Base-by-base conservation (phyloP, 1,140 invertebrate genomes). In the Alviniconcha marisindica region DNA sequence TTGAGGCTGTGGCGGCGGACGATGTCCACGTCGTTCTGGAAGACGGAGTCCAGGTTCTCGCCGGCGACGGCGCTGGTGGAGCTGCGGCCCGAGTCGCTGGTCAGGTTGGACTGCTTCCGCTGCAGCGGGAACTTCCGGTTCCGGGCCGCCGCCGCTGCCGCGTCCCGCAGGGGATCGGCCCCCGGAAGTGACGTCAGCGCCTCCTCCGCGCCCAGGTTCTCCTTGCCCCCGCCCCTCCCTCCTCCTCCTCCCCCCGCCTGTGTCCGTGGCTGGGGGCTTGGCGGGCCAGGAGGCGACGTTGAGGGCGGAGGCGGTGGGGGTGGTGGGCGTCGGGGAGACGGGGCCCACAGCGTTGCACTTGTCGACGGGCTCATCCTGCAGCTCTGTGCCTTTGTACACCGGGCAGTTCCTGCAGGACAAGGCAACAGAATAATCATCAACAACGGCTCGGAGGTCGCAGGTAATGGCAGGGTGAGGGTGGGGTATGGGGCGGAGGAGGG, bases 91-190 rank as follows among this genome's bases (percentile, higher is more conserved):
- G 90, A 92, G 83, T 91, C 90, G 83, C 84, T 88, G 63, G 89
- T 91, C 24, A 91, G 86, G 86, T 90, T 92, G 31, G 90, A 91
- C 83, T 85, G 85, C 77, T 90, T 91, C 21, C 89, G 85, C 51
- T 85, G 82, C n/a, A 91, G 86, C 0, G 89, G 87, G 77, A 86
- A 82, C 79, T 90, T 91, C 44, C 40, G 38, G 31, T 44, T 42
- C 10, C 56, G 40, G 44, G 63, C 63, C 31, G 12, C 84, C 14
- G 33, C 31, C 28, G 14, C 54, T 51, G 77, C 63, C 10, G 31
- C 60, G n/a, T n/a, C n/a, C n/a, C n/a, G n/a, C n/a, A n/a, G n/a
- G n/a, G n/a, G n/a, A n/a, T n/a, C n/a, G n/a, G n/a, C n/a, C 12
- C 54, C 40, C 51, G 51, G 69, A 24, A 48, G 38, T 81, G 31